These are phyloP conservation scores for Watsonalla binaria DNA, from an alignment of 2,888 invertebrate species.

Conservation along the genomic window DNA sequence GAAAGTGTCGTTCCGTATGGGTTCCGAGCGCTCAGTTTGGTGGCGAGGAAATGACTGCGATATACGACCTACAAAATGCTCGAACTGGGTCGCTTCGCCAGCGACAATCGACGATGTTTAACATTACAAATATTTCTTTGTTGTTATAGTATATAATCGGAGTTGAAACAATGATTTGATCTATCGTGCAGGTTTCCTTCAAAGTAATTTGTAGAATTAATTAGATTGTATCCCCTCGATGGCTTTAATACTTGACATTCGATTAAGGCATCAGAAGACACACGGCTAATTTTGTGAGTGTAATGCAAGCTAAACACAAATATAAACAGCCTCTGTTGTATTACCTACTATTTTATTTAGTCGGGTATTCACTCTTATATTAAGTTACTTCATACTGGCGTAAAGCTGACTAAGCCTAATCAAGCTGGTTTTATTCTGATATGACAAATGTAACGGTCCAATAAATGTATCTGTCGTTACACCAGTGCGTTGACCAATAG, in stretches of 20 bases:
- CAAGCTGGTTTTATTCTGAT: no score
- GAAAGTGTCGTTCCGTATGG: constrained; percentile 18
- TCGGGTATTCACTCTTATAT: no score
- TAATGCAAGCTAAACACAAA: no score
- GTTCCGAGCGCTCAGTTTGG: constrained; percentile 17
- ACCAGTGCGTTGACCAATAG: not conserved
- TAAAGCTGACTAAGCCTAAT: no score
- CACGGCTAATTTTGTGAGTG: no score
- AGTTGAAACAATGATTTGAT: not conserved
- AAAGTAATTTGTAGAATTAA: not conserved
- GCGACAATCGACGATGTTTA: constrained; percentile 29
- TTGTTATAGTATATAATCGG: constrained; percentile 15
- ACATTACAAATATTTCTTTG: constrained; percentile 38
- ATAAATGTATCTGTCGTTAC: no score
- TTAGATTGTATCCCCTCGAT: not conserved
- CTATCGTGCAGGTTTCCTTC: not conserved
- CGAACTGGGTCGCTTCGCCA: constrained; percentile 59
- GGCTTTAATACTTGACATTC: no score
- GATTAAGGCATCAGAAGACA: no score
- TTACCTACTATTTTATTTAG: no score
- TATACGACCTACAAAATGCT: constrained; percentile 63
- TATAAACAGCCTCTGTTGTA: no score
- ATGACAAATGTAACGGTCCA: no score
- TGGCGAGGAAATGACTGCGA: constrained; percentile 55
- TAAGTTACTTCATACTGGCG: no score